Evolutionary conservation across 2,113 vertebrate genomes (phyloP).

Genomic region (Trichechus manatus): DNA sequence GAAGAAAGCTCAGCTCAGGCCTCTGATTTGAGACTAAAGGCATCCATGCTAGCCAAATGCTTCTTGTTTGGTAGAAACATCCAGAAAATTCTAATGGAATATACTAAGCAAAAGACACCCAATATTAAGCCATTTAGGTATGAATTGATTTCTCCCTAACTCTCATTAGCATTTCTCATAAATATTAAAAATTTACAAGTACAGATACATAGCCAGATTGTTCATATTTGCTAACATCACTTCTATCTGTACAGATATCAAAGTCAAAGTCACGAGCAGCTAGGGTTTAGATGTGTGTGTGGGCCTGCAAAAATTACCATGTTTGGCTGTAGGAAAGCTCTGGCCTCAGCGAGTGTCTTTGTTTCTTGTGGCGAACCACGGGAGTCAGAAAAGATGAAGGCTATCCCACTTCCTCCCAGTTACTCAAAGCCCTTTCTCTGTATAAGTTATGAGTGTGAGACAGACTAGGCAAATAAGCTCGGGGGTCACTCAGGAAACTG

Average conservation of each 20-base stretch:
- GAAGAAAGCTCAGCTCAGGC: not conserved
- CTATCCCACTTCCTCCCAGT: not conserved
- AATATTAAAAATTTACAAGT: conserved; percentile 37
- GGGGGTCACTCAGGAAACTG: not conserved
- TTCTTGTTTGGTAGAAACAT: conserved; percentile 10
- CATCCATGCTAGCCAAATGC: not conserved
- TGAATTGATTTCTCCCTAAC: conserved; percentile 49
- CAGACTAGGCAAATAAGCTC: not conserved
- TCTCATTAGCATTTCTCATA: conserved; percentile 45
- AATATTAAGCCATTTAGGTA: not conserved
- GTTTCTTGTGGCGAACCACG: not conserved
- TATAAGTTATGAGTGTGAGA: not conserved
- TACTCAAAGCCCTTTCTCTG: not conserved
- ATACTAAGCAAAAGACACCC: not conserved
- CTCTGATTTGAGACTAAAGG: conserved; percentile 45
- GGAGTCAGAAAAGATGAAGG: not conserved
- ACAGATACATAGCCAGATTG: not conserved
- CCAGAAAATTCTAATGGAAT: conserved; percentile 14
- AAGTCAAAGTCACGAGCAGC: not conserved
- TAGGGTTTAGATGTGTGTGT: not conserved
- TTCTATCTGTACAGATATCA: not conserved
- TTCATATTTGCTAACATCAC: not conserved
- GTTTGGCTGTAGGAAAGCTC: not conserved
- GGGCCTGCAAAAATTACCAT: too few relatives aligned
- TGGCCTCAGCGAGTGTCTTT: not conserved